A percentile compares a stretch with the other conserved stretches of the same genome.
phyloP scores from a whole-genome alignment of 2,797 vertebrate genomes.

The Apogon talboti region DNA sequence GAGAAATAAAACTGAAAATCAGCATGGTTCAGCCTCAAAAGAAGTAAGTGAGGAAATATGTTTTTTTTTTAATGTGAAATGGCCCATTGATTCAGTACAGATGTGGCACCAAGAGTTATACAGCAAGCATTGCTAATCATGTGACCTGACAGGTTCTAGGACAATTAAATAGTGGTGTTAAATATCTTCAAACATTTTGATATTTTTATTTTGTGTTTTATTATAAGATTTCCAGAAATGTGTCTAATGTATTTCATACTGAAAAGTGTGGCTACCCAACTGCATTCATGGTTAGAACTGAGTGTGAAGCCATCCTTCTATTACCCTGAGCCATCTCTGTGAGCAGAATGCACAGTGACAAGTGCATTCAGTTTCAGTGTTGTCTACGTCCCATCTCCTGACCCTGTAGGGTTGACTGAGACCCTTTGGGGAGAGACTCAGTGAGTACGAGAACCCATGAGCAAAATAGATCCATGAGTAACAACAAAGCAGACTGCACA shows the following conservation, averaged over 20 bases:
- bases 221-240: not conserved
- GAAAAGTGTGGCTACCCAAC: constrained; percentile 1
- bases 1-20: constrained; percentile 27
- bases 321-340: constrained; percentile 41
- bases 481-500: constrained; percentile 39
- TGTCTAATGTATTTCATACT: not conserved
- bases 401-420: constrained; percentile 46
- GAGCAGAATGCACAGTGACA: constrained; percentile 64
- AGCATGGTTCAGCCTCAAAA: constrained; percentile 1
- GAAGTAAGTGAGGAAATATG: constrained; percentile 3
- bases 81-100: constrained; percentile 43
- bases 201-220: too few species aligned
- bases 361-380: constrained; percentile 38
- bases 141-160: not conserved
- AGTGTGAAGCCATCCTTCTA: constrained; percentile 23
- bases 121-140: constrained; percentile 13
- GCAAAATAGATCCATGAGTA: constrained; percentile 49
- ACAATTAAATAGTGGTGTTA: constrained; percentile 1
- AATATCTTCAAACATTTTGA: not conserved
- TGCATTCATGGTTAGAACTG: constrained; percentile 27
- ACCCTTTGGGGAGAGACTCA: constrained; percentile 60
- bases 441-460: constrained; percentile 36
- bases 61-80: constrained; percentile 24
- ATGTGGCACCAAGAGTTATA: constrained; percentile 27
- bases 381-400: constrained; percentile 36